Conservation (phyloP, 2,797 vertebrate genomes). For the Sciurus vulgaris region DNA sequence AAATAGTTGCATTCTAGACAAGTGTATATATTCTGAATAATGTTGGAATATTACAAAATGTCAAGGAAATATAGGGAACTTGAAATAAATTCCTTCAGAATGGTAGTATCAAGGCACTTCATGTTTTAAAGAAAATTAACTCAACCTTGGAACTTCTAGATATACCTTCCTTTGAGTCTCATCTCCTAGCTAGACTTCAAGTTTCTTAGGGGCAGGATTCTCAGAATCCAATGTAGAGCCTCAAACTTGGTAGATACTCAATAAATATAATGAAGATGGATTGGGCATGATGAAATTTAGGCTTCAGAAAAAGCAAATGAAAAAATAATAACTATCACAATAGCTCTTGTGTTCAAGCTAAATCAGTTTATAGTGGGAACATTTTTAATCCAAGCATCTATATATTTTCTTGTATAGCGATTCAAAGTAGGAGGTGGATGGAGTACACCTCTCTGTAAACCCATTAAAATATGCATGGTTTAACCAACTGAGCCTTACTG, state of each 20-base stretch:
- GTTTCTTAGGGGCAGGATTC: neutral
- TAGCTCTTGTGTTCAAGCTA: neutral
- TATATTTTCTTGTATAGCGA: neutral
- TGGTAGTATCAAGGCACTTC: neutral
- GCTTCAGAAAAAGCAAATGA: neutral
- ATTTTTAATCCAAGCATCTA: neutral
- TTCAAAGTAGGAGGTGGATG: neutral
- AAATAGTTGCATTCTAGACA: neutral
- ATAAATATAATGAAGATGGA: neutral
- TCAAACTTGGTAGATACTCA: neutral
- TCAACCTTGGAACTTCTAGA: neutral
- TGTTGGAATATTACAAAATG: neutral
- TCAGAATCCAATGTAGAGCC: neutral
- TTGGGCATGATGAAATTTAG: neutral
- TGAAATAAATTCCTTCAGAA: slow-evolving; percentile 27
- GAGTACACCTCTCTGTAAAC: neutral
- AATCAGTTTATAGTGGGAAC: neutral
- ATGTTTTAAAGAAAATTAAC: neutral
- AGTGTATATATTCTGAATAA: neutral
- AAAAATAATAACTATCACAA: neutral
- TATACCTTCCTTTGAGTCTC: neutral
- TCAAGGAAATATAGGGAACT: slow-evolving; percentile 8
- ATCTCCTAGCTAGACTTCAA: neutral
- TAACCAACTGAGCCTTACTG: neutral
- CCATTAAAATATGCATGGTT: neutral